Conservation (phyloP, 2,888 invertebrate species). For the Oxyscelio sp. region DNA sequence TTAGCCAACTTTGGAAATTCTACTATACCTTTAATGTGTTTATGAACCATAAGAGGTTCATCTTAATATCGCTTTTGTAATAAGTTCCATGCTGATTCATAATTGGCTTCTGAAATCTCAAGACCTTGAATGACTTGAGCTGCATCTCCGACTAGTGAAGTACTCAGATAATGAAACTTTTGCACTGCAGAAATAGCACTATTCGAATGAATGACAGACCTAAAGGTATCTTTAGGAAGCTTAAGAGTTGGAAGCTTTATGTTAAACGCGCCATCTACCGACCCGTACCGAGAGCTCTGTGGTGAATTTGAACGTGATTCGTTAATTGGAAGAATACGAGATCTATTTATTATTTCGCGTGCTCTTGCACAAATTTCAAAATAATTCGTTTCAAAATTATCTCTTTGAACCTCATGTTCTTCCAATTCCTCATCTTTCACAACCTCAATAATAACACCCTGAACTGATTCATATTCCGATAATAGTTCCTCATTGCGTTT, state of each 20-base stretch:
- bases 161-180: constrained; percentile 75
- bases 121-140: constrained; percentile 67
- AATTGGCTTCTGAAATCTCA: constrained; percentile 73
- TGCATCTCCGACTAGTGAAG: constrained; percentile 58
- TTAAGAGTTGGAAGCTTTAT: constrained; percentile 67
- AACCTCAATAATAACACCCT: not conserved
- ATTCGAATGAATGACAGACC: constrained; percentile 75
- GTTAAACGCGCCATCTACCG: constrained; percentile 48
- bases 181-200: constrained; percentile 62
- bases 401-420: not conserved
- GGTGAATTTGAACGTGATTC: not conserved
- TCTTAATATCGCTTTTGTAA: constrained; percentile 66
- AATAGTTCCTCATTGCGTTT: not conserved
- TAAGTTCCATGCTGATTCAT: constrained; percentile 69
- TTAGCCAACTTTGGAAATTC: constrained; percentile 55
- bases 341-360: not conserved
- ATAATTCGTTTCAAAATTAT: not conserved
- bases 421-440: not conserved
- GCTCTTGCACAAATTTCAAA: not conserved
- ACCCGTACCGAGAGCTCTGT: not conserved
- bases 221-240: constrained; percentile 74
- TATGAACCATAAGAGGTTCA: constrained; percentile 70
- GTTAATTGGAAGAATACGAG: not conserved
- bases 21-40: constrained; percentile 66
- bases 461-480: not conserved